Conservation (phyloP, 2,888 invertebrate species). For the Chalcis sispes region DNA sequence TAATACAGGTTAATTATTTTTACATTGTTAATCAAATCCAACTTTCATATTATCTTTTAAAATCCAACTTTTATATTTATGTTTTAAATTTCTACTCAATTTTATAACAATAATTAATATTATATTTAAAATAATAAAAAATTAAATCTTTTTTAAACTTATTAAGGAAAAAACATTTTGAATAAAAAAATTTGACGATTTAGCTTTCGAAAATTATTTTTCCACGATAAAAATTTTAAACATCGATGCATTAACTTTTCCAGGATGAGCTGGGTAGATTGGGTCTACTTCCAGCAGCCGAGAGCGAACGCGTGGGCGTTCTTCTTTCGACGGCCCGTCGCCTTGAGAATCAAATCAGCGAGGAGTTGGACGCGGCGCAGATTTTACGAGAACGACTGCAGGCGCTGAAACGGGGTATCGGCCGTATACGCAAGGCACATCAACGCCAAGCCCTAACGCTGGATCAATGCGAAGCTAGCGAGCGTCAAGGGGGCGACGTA, state of each 20-base stretch:
- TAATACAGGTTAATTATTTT: slow-evolving; percentile 79
- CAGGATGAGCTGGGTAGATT: slow-evolving; percentile 88
- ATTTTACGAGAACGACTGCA: slow-evolving; percentile 86
- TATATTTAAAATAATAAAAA: neutral
- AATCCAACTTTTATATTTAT: too few species aligned
- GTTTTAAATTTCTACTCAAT: neutral
- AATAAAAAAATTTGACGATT: too few species aligned
- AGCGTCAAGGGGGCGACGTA: slow-evolving; percentile 85
- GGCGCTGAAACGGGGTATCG: slow-evolving; percentile 84
- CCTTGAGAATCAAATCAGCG: slow-evolving; percentile 84
- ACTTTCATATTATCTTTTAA: neutral
- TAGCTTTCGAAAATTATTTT: neutral
- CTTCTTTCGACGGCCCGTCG: slow-evolving; percentile 84
- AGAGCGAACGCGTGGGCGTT: slow-evolving; percentile 87
- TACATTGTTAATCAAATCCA: neutral
- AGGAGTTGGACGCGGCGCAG: slow-evolving; percentile 87
- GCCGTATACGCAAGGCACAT: slow-evolving; percentile 83
- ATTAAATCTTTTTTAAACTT: too few species aligned
- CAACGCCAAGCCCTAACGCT: slow-evolving; percentile 78
- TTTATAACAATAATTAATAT: neutral
- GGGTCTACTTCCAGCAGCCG: slow-evolving; percentile 84
- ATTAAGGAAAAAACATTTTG: neutral
- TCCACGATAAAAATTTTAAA: neutral
- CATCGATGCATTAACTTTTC: slow-evolving; percentile 77
- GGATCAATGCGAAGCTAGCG: slow-evolving; percentile 84